Evolutionary conservation across 2,113 vertebrate genomes (phyloP), one percentile per base, ranked within the genome.

Genomic region (Tachuris rubrigastra): DNA sequence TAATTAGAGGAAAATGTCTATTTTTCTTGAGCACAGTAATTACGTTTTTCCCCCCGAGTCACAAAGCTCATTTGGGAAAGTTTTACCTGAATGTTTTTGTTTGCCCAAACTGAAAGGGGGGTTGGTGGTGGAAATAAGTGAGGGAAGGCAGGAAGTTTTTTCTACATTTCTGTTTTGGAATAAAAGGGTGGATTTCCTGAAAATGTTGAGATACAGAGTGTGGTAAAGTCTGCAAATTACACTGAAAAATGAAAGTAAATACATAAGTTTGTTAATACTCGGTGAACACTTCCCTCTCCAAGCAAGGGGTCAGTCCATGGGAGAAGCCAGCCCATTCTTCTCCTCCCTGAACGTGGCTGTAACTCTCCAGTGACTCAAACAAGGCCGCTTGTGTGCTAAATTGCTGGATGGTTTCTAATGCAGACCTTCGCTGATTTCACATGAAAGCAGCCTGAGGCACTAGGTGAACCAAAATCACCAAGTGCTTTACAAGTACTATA

Each of bases 1-100:
- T 87, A 85, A 89, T 90, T 92, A 89, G 60, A 91, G 56, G 68
- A 93, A 92, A 96, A 89, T 35, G 28, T 71, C 41, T 84, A 6
- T 91, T 96, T 94, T 91, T 63, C 71, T 72, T 83, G 49, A 88
- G 56, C n/a, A 27, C 1, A 41, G 59, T 77, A 85, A 94, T 93
- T 90, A 69, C 41, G 18, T 49, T 89, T 60, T 39, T 2, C 1
- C 3, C 28, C 22, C 16, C 30, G 15, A 60, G 39, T 89, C 66
- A 94, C 73, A 85, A 82, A 93, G 35, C 39, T 91, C 65, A 46
- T 78, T 93, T 89, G 60, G 69, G 74, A 94, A 85, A 68, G n/a
- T 75, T 89, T 76, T 37, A 89, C 75, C 63, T 83, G 73, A 74
- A 81, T 78, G 27, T 25, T 85, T 95, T 67, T 68, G 37, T 83